Evolutionary conservation across 1,140 invertebrate genomes (phyloP), one percentile per base, ranked within the genome.

Genomic region (Calephelis virginiensis): DNA sequence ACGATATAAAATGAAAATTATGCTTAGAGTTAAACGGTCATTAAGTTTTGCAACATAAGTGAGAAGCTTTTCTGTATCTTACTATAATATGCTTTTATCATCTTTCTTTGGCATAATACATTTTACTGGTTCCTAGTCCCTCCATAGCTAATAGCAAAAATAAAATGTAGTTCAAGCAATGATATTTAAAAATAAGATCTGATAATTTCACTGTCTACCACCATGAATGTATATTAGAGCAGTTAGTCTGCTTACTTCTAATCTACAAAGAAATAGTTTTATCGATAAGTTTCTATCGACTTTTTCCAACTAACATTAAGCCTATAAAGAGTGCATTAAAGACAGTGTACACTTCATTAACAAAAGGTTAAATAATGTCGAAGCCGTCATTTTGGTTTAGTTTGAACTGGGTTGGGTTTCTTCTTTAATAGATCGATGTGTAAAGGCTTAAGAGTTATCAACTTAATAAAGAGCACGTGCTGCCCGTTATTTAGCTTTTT

Each of bases 311-410:
- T 47, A 71, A 76, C 75, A 81, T 78, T 81, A 80, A 83, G 81
- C 80, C 76, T 66, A 75, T 82, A 86, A 86, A 82, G 83, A 83
- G 76, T 78, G 84, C 76, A 77, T 49, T 67, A 72, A 83, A 75
- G 79, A 85, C 77, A 77, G 49, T 67, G 74, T 75, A 78, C 78
- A 83, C 82, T 83, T 85, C 81, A 80, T 83, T 85, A 83, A 83
- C 79, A 85, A 81, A 83, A 82, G 78, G 75, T 86, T 82, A 85
- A 86, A 81, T 86, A 83, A 81, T 77, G 74, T 78, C 73, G 77
- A 79, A 74, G 76, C 75, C 72, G 77, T 78, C 75, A 77, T 76
- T 78, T 79, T 77, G 66, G 65, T 77, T 65, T 66, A 69, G 69
- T 66, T 70, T 69, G 38, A 50, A 48, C 17, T 40, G 74, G 73